Evolutionary conservation across 2,113 vertebrate species (phyloP).

Genomic region (Thalassarche chlororhynchos): DNA sequence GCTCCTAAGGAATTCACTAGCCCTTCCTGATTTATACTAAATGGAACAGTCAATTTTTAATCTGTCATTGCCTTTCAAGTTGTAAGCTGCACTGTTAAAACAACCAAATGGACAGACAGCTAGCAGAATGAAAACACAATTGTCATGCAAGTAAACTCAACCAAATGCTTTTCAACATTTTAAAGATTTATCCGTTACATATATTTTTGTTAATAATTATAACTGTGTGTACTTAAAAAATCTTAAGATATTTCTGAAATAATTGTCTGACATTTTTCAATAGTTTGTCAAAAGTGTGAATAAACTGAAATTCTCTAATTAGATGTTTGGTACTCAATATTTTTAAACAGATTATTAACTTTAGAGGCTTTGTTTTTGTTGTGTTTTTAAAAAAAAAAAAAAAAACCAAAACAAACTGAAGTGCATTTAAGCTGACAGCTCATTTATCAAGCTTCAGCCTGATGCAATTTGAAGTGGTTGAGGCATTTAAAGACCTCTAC

Average conservation of each 20-base stretch:
- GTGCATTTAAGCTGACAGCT: neutral
- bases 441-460: neutral
- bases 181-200: neutral
- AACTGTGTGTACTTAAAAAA: neutral
- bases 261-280: neutral
- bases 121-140: neutral
- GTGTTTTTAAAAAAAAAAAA: neutral
- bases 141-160: neutral
- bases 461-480: neutral
- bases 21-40: neutral
- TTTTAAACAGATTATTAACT: neutral
- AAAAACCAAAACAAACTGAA: neutral
- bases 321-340: neutral
- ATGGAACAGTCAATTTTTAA: neutral
- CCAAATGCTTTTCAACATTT: neutral
- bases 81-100: neutral
- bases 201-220: neutral
- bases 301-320: neutral
- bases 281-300: neutral
- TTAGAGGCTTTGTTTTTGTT: neutral
- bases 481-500: neutral
- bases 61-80: neutral
- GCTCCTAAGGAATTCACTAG: neutral
- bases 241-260: neutral
- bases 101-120: neutral